Conservation (phyloP, 2,888 invertebrate genomes). For the Drosophila monieri region DNA sequence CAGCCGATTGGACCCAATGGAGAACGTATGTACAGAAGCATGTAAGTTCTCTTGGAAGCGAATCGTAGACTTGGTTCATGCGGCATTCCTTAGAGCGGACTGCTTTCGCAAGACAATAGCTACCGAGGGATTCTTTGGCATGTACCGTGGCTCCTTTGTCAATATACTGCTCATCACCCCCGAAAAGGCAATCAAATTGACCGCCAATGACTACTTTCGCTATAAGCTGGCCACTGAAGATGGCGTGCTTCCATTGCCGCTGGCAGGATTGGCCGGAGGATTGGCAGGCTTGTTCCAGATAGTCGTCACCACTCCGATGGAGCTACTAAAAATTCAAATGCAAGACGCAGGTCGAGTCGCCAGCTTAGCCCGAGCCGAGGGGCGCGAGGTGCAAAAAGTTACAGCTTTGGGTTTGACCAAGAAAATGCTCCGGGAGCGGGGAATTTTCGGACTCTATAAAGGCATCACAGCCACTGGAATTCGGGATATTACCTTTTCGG, state of each 20-base stretch:
- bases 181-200: conserved; percentile 98
- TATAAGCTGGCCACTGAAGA: conserved; percentile 89
- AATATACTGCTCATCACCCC: conserved; percentile 98
- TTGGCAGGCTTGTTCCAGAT: conserved; percentile 97
- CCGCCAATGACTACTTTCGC: conserved; percentile 98
- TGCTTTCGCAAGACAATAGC: conserved; percentile 96
- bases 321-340: conserved; percentile 98
- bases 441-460: conserved; percentile 95
- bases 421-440: conserved; percentile 90
- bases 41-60: conserved; percentile 87
- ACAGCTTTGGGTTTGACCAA: conserved; percentile 91
- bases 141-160: conserved; percentile 98
- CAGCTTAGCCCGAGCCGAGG: conserved; percentile 87
- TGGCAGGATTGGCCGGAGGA: conserved; percentile 97
- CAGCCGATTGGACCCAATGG: conserved; percentile 94
- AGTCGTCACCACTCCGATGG: conserved; percentile 98
- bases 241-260: conserved; percentile 88
- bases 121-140: conserved; percentile 97
- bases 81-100: conserved; percentile 90
- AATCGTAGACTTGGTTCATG: not conserved
- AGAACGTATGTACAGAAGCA: conserved; percentile 93
- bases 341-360: conserved; percentile 96
- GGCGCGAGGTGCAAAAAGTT: conserved; percentile 86
- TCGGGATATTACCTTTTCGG: conserved; percentile 96
- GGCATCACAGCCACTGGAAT: conserved; percentile 95